Base-by-base conservation (phyloP, 2,888 invertebrate species). In the Pollenia angustigena region DNA sequence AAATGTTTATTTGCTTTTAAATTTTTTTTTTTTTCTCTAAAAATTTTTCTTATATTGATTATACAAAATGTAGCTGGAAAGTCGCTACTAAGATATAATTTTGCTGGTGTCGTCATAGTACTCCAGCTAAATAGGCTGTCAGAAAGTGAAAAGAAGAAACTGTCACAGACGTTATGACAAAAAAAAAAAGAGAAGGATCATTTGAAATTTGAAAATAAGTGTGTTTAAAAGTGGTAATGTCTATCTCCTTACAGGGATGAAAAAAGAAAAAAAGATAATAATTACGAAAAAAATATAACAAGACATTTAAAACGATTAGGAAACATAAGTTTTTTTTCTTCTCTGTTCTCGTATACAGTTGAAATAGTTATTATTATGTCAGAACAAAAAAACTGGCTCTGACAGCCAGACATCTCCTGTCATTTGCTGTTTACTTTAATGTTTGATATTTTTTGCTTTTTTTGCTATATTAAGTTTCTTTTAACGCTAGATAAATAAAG, bases 371-470 rank as follows among this genome's bases (percentile, higher is more conserved):
- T 72, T 54, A 46, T 74, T 72, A 52, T 74, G 66, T 79, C 72
- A 60, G 46, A 18, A 74, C 23, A 52, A 68, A 52, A 74, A 60
- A 78, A 32, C 58, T 74, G 84, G 3, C 46, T 68, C 1, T 60
- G 84, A 84, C 79, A 74, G 79, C 84, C 18, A 74, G 84, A 79
- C 72, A 74, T 79, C 60, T 52, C 23, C 58, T 79, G 71, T 83
- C 83, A 84, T 68, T 84, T 78, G 72, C 87, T 84, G 68, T 87
- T 81, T 74, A 78, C 72, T 72, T 81, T 84, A 60, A 86, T 83
- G 80, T 81, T 75, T 66, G 18, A 83, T 80, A 76, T 64, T 48
- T 60, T 85, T 74, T 56, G 10, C 9, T 68, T 46, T 42, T 40
- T 48, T 14, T 79, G n/a, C n/a, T 42, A 4, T 4, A 8, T 44